Base-by-base conservation (phyloP, 2,888 invertebrate species). In the Eristalis arbustorum region DNA sequence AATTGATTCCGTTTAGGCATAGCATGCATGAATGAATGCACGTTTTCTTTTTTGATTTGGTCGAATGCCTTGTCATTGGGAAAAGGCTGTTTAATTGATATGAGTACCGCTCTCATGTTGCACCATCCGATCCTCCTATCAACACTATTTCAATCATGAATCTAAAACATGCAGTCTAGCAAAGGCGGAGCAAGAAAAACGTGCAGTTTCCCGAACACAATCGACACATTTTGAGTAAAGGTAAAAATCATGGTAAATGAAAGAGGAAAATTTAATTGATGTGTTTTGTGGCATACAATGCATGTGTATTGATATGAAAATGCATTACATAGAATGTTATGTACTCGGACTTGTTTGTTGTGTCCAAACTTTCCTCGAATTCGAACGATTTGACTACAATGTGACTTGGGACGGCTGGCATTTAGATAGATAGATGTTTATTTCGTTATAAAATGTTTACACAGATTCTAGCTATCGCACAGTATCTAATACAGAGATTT, bases 171-270 rank as follows among this genome's bases (percentile, higher is more conserved):
- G 40, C 69, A n/a, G 28, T 63, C 31, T 23, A 23, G 8, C 34
- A 68, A 37, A 80, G 80, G 66, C 34, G 62, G 1, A 5, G 42
- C 13, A 31, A 34, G 37, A 84, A 74, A 82, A 77, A 59, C 61
- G 67, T 57, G 66, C 73, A 82, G 71, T 57, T 74, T 83, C 69
- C 67, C 67, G 69, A 71, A 25, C 74, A 71, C 75, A 74, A 71
- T 74, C 69, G 74, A 74, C 78, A 74, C 66, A 78, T 59, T 74
- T 71, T 59, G 69, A 82, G 73, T 74, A 82, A 87, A 83, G 78
- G 78, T 74, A 87, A 74, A 87, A 87, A 82, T 87, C 87, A 83
- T 87, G 78, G 82, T 87, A 87, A 82, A 63, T 74, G 73, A 69
- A 69, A 42, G 31, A 64, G 69, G 71, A 78, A 87, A 87, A 87